Base-by-base conservation (phyloP, 2,888 invertebrate genomes). In the Ametastegia equiseti region DNA sequence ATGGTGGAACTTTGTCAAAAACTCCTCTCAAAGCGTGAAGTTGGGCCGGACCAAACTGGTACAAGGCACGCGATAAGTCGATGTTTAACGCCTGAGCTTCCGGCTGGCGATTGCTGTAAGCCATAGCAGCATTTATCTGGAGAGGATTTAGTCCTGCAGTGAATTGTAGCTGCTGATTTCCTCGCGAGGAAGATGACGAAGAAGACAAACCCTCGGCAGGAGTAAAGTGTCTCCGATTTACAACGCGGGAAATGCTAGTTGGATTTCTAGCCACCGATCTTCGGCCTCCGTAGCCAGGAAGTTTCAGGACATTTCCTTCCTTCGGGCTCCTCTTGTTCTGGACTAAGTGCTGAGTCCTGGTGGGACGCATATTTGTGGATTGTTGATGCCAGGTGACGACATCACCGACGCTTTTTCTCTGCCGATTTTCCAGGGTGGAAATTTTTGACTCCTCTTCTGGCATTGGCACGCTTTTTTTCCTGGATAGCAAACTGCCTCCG, bases 351-450 rank as follows among this genome's bases (percentile, higher is more conserved):
- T 82, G 84, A 7, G 75, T 77, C 9, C 82, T 81, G 2, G 82
- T 82, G 13, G 84, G 83, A 30, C 80, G 80, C 27, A 83, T 83
- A 78, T 84, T 84, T 30, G 83, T 83, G 4, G 84, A 83, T 57
- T 83, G 84, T 77, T 84, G 84, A 82, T 84, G 84, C 67, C 82
- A 67, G 36, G 81, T 82, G 13, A 45, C 67, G 33, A 65, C 80
- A 13, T 19, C 57, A 39, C 45, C 47, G 13, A 54, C 13, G 36
- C 75, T 75, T 45, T 75, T 75, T 54, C 75, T 30, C 19, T 75
- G 50, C 1, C 78, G 78, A 42, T 45, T 60, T 78, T 60, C 78
- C 1, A 30, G 30, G 13, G 23, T 19, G 3, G 30, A 30, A 60
- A 30, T 15, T 60, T 5, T 15, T 60, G 60, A 27, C 23, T 67